These are phyloP conservation scores for Boleophthalmus pectinirostris DNA, from an alignment of 2,113 vertebrate species.

Conservation along the genomic window DNA sequence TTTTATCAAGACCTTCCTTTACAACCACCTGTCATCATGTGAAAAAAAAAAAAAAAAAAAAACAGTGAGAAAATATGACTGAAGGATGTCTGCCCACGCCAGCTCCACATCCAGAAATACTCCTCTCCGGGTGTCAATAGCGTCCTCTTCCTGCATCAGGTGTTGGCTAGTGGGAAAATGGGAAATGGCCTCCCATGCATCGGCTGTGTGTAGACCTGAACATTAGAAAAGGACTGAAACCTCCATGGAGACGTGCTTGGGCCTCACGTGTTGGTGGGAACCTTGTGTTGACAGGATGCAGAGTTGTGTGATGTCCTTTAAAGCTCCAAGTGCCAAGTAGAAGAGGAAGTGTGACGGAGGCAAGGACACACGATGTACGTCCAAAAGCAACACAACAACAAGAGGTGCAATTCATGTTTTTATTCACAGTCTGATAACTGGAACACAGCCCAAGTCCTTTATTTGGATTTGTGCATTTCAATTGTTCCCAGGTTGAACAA, in stretches of 20 bases:
- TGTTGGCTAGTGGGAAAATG: conserved; percentile 60
- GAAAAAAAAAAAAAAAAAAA: no score
- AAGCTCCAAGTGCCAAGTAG: conserved; percentile 25
- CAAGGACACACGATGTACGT: conserved; percentile 22
- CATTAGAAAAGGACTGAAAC: conserved; percentile 57
- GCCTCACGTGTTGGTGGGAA: conserved; percentile 41
- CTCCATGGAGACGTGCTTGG: conserved; percentile 37
- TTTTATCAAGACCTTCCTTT: not conserved
- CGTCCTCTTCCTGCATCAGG: conserved; percentile 61
- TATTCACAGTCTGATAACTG: conserved; percentile 6
- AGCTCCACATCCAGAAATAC: conserved; percentile 45
- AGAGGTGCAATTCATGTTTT: conserved; percentile 6
- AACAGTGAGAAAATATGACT: conserved; percentile 48
- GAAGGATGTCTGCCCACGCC: conserved; percentile 50
- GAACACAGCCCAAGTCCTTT: not conserved
- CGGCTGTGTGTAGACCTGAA: conserved; percentile 55
- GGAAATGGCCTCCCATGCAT: conserved; percentile 51
- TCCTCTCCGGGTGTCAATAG: conserved; percentile 48
- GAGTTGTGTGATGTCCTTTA: conserved; percentile 37
- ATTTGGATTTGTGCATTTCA: conserved; percentile 5
- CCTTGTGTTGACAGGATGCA: conserved; percentile 57
- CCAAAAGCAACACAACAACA: conserved; percentile 25
- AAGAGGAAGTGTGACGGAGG: conserved; percentile 36
- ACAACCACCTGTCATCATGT: conserved; percentile 47
- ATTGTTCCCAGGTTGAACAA: not conserved